Conservation (phyloP, 2,888 invertebrate species). For the Selenia dentaria region DNA sequence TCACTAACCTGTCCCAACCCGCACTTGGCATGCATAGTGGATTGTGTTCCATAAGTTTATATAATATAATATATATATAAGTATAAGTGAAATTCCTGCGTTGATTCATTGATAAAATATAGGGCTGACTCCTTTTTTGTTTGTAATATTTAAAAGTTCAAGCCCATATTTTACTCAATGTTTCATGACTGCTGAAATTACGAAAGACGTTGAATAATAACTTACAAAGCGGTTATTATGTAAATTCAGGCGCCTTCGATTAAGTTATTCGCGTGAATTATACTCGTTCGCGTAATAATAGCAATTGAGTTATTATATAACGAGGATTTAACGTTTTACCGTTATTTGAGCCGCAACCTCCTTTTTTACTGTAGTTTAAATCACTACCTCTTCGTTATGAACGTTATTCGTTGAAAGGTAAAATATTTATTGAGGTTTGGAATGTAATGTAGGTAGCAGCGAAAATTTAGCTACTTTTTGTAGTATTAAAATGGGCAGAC, state of each 20-base stretch:
- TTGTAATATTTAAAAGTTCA: neutral
- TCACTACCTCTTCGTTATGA: constrained; percentile 2
- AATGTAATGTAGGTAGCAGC: constrained; percentile 6
- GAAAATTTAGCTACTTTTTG: too few relatives aligned
- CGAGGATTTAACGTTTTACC: constrained; percentile 31
- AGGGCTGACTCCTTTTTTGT: too few relatives aligned
- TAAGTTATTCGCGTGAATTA: constrained; percentile 63
- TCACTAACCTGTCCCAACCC: too few relatives aligned
- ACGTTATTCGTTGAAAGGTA: constrained; percentile 12
- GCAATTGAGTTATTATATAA: constrained; percentile 50
- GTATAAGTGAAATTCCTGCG: too few relatives aligned
- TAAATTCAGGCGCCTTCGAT: constrained; percentile 51
- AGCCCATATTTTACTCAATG: constrained; percentile 18
- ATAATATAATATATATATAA: too few relatives aligned
- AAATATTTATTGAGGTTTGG: constrained; percentile 2
- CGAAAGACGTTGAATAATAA: constrained; percentile 43
- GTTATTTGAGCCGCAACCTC: constrained; percentile 2
- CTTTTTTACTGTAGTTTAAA: neutral
- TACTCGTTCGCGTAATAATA: constrained; percentile 45
- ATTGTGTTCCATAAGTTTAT: too few relatives aligned
- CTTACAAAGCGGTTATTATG: constrained; percentile 54
- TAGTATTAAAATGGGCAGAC: too few relatives aligned
- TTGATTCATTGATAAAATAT: too few relatives aligned
- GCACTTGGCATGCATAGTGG: too few relatives aligned
- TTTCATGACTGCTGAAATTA: constrained; percentile 33